Evolutionary conservation across 2,113 vertebrate species (phyloP).

Genomic region (Stegostoma tigrinum): DNA sequence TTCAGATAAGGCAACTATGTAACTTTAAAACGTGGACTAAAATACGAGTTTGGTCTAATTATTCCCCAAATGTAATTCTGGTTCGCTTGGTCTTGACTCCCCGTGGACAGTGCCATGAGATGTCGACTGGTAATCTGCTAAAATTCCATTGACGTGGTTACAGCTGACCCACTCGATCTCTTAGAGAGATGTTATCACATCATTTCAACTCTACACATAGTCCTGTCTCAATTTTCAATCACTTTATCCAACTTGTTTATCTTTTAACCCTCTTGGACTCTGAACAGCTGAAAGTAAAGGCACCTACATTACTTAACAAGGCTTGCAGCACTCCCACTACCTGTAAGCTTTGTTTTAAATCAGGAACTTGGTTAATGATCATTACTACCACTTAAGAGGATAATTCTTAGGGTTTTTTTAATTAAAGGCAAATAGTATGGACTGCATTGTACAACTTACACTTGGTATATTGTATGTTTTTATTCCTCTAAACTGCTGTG

Average conservation of each 20-base stretch:
- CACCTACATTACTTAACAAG: not conserved
- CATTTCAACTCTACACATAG: not conserved
- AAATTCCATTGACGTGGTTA: not conserved
- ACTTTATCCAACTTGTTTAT: not conserved
- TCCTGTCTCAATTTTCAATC: not conserved
- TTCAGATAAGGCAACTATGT: not conserved
- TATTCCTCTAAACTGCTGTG: not conserved
- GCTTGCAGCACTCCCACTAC: not conserved
- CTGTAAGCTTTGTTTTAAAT: not conserved
- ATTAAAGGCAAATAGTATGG: not conserved
- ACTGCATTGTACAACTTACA: not conserved
- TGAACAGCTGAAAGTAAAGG: not conserved
- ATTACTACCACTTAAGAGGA: not conserved
- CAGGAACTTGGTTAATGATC: no score
- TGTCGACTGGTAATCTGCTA: not conserved
- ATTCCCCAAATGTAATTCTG: not conserved
- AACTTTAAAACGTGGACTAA: not conserved
- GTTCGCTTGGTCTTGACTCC: not conserved
- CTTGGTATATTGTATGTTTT: not conserved
- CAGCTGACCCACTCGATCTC: not conserved
- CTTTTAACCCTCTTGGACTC: not conserved
- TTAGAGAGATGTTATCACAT: not conserved
- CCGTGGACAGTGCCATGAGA: not conserved
- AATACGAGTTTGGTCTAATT: not conserved
- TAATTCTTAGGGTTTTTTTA: no score